Percentiles rank a stretch among this genome's conserved stretches.
Conservation (phyloP, 2,113 vertebrate genomes). For the Sander lucioperca region DNA sequence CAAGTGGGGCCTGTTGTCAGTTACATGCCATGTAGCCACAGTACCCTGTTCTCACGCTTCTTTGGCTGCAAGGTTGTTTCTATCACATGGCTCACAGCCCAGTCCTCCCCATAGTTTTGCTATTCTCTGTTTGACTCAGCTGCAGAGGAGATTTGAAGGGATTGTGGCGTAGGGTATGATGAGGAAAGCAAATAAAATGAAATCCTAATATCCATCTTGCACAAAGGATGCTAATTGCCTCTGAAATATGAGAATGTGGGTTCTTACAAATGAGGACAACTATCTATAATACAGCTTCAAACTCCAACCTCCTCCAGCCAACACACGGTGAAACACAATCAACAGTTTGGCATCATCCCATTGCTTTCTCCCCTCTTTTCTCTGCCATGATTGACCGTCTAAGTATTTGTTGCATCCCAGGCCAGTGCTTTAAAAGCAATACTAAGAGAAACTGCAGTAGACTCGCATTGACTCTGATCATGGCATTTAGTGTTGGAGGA, state of each 20-base stretch:
- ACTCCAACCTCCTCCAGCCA: slow-evolving; percentile 6
- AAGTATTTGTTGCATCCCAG: slow-evolving; percentile 16
- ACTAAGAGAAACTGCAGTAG: not conserved
- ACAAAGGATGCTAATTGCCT: not conserved
- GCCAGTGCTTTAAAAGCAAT: not conserved
- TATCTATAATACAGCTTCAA: not conserved
- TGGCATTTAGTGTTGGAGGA: not conserved
- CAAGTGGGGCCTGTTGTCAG: slow-evolving; percentile 21
- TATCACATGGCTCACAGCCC: not conserved
- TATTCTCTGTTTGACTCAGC: slow-evolving; percentile 4
- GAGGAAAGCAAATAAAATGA: not conserved
- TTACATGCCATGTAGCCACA: slow-evolving; percentile 31
- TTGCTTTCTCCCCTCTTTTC: slow-evolving; percentile 6
- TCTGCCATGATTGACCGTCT: slow-evolving; percentile 2
- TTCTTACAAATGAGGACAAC: not conserved
- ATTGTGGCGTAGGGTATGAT: not conserved
- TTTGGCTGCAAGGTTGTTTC: slow-evolving; percentile 24
- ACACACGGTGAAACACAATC: slow-evolving; percentile 17
- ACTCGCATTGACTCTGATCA: not conserved
- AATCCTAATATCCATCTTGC: not conserved
- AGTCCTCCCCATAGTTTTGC: not conserved
- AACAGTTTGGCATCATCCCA: slow-evolving; percentile 13
- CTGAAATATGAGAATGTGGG: not conserved
- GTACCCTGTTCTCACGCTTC: slow-evolving; percentile 29
- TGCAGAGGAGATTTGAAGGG: slow-evolving; percentile 8